A percentile compares a stretch with the other conserved stretches of the same genome.
phyloP scores from a whole-genome alignment of 2,888 invertebrate genomes.

The Periphyllus acericola region DNA sequence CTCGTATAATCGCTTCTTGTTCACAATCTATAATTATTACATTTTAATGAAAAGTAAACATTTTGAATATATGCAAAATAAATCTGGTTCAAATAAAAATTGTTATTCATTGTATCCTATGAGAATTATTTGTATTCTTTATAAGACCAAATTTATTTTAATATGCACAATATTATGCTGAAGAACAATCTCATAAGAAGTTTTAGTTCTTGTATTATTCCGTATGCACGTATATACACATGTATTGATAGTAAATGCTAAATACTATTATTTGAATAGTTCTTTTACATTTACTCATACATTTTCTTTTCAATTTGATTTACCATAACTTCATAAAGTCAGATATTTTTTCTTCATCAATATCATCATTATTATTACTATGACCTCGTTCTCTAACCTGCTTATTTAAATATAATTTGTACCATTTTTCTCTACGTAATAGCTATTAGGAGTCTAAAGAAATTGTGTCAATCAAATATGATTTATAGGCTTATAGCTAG shows the following conservation, averaged over 20 bases:
- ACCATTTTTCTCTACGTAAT: not conserved
- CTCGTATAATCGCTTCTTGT: not conserved
- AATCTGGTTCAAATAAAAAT: not conserved
- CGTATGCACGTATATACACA: not conserved
- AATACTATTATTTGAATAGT: not conserved
- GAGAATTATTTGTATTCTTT: not conserved
- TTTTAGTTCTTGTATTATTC: not conserved
- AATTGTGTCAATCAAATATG: not conserved
- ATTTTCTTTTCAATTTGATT: slow-evolving; percentile 20
- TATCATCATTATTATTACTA: not conserved
- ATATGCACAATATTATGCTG: not conserved
- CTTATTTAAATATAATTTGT: not conserved
- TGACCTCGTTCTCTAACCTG: not conserved
- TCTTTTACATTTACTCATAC: not conserved
- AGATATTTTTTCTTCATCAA: not conserved
- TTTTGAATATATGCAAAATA: not conserved
- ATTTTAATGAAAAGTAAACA: slow-evolving; percentile 12
- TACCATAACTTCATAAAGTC: not conserved
- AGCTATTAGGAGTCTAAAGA: not conserved
- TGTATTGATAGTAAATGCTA: not conserved
- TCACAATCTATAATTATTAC: too few relatives aligned
- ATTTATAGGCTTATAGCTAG: not conserved
- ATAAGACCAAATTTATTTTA: not conserved
- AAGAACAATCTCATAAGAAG: not conserved
- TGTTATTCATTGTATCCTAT: not conserved